Conservation (phyloP, 2,113 vertebrate genomes). For the Mustela nigripes region DNA sequence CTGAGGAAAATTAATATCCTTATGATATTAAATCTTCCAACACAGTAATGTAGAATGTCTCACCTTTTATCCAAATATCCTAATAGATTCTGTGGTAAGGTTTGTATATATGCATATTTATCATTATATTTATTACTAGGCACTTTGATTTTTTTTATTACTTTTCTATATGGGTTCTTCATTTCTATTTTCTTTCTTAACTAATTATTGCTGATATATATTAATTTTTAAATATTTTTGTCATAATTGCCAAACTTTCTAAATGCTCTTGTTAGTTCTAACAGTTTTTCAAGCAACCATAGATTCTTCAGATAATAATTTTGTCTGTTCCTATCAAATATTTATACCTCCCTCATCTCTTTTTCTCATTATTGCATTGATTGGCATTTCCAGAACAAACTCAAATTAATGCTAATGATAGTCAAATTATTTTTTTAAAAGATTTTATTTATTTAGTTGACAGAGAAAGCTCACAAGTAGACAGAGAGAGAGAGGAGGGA, state of each 20-base stretch:
- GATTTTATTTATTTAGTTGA: no score
- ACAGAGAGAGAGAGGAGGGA: no score
- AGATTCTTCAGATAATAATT: background rate
- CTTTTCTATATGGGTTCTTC: background rate
- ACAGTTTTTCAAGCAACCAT: background rate
- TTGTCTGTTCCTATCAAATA: background rate
- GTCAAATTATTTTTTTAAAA: background rate
- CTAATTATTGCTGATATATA: background rate
- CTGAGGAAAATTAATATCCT: background rate
- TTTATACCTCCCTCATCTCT: background rate
- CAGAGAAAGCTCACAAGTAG: no score
- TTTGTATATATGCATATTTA: background rate
- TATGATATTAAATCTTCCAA: background rate
- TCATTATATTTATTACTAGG: background rate
- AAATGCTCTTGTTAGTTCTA: background rate
- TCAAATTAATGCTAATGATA: background rate
- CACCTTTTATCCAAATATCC: background rate
- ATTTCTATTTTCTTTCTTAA: background rate
- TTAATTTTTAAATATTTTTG: conserved; percentile 28
- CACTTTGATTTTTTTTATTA: background rate
- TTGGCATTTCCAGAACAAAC: background rate
- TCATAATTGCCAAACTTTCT: conserved; percentile 21
- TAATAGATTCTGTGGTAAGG: background rate
- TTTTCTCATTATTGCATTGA: background rate
- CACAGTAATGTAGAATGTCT: background rate